Percentiles rank a stretch among this genome's conserved stretches.
phyloP scores from a whole-genome alignment of 2,113 vertebrate species.

The Opisthocomus hoazin region DNA sequence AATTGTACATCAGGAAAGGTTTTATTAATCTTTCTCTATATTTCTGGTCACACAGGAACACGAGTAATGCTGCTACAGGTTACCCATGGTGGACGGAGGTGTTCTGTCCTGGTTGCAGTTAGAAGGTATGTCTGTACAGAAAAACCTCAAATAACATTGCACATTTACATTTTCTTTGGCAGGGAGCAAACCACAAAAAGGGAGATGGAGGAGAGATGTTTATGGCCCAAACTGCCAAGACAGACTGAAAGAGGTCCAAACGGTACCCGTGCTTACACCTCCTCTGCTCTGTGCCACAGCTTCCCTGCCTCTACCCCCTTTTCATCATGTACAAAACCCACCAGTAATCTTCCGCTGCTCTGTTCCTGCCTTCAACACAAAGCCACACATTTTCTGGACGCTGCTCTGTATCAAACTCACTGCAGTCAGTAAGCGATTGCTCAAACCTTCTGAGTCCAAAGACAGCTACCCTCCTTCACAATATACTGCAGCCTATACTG shows the following conservation, averaged over 20 bases:
- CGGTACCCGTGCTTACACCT: neutral
- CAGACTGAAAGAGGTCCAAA: neutral
- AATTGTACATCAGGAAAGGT: neutral
- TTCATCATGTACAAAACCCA: neutral
- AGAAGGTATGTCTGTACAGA: neutral
- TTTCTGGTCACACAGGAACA: neutral
- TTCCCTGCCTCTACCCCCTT: neutral
- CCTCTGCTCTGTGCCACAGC: neutral
- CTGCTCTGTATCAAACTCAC: neutral
- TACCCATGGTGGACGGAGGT: neutral
- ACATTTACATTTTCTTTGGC: neutral
- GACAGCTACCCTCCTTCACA: neutral
- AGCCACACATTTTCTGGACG: neutral
- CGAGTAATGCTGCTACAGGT: neutral
- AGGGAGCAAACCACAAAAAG: neutral
- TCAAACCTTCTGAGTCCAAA: neutral
- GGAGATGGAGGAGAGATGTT: neutral
- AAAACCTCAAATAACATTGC: neutral
- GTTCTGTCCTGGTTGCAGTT: neutral
- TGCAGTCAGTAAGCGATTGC: neutral
- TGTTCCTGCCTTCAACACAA: neutral
- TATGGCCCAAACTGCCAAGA: neutral
- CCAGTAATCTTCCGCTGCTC: neutral
- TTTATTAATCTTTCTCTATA: neutral
- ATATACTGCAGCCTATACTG: neutral